These are phyloP conservation scores for Taeniopygia guttata DNA, from an alignment of 2,797 vertebrate species.

Conservation along the genomic window DNA sequence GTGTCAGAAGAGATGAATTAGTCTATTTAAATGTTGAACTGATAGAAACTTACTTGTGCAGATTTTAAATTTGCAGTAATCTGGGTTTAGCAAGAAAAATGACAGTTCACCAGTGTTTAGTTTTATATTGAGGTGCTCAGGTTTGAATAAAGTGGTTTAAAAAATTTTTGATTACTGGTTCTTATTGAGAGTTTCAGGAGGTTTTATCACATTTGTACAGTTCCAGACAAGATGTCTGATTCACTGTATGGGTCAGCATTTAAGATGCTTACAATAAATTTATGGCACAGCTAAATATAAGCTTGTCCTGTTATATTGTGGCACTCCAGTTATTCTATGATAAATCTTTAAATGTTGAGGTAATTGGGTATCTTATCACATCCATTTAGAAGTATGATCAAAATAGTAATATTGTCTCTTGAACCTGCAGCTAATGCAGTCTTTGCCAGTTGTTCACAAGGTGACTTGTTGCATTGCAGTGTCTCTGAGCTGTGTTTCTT, in stretches of 20 bases:
- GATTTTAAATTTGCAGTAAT: conserved; percentile 76
- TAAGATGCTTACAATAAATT: background rate
- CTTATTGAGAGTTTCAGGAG: background rate
- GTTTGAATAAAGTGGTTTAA: conserved; percentile 83
- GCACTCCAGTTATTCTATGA: background rate
- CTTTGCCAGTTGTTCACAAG: conserved; percentile 58
- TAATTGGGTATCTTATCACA: background rate
- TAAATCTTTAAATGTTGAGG: background rate
- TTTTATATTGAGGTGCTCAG: conserved; percentile 83
- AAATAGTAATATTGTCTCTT: conserved; percentile 71
- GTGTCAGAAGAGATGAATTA: conserved; percentile 77
- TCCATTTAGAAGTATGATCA: conserved; percentile 65
- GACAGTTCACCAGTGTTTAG: conserved; percentile 78
- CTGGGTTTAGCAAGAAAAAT: conserved; percentile 76
- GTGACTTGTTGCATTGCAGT: conserved; percentile 38
- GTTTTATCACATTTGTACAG: background rate
- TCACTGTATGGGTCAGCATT: background rate
- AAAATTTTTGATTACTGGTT: conserved; percentile 42
- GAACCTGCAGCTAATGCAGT: conserved; percentile 67
- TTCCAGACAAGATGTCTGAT: background rate
- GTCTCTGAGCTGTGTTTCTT: background rate
- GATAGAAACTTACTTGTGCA: conserved; percentile 73
- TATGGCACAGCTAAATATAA: conserved; percentile 36
- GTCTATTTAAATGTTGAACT: conserved; percentile 80
- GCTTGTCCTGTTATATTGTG: background rate